phyloP scores from a whole-genome alignment of 1,140 invertebrate genomes.

The Nebria ingens region DNA sequence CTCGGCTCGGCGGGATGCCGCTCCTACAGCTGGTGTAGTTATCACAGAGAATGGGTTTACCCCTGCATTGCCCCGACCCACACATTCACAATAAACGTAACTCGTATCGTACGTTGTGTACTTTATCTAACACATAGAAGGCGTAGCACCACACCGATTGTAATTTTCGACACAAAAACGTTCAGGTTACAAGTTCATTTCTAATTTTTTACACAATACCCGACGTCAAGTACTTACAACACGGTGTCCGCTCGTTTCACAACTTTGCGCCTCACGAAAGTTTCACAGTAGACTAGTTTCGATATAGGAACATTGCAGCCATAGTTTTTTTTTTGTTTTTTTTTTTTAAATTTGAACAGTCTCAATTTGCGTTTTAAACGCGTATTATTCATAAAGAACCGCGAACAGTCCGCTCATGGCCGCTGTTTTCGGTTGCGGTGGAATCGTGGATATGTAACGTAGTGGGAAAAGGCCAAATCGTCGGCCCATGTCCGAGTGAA shows the following conservation, averaged over 20 bases:
- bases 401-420: conserved; percentile 15
- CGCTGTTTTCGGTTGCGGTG: conserved; percentile 17
- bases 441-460: not conserved
- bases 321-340: not conserved
- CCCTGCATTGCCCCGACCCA: conserved; percentile 36
- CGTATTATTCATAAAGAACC: not conserved
- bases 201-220: too few relatives aligned
- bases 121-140: too few relatives aligned
- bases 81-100: not conserved
- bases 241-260: not conserved
- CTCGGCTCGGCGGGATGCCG: conserved; percentile 15
- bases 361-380: not conserved
- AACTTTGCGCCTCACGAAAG: not conserved
- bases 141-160: too few relatives aligned
- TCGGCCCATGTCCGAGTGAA: not conserved
- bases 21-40: conserved; percentile 29
- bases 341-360: not conserved
- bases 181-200: too few relatives aligned
- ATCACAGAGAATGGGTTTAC: conserved; percentile 24
- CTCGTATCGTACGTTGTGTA: too few relatives aligned
- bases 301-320: conserved; percentile 22
- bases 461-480: not conserved
- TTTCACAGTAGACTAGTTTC: conserved; percentile 21
- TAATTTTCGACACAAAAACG: too few relatives aligned
- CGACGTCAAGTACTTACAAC: too few relatives aligned